Evolutionary conservation across 2,797 vertebrate genomes (phyloP), one percentile per base, ranked within the genome.

Genomic region (Chromobotia macracanthus): DNA sequence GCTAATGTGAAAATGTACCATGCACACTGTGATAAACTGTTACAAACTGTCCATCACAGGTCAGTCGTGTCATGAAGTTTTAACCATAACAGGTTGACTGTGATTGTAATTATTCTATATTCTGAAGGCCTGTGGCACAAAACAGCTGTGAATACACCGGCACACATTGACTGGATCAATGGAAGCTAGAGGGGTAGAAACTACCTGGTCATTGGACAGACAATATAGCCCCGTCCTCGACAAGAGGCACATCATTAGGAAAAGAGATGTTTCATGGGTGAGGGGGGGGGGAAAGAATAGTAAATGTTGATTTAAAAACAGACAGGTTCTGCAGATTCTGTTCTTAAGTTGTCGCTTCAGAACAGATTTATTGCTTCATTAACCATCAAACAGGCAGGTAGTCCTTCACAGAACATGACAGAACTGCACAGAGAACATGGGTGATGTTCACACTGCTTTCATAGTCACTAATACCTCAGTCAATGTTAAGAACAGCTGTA

Each of bases 401-500:
- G 46, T 48, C 46, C 46, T 48, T 10, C 46, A 15, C 46, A 15
- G 15, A 35, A 18, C 31, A 31, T 3, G 31, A 31, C 3, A 3
- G 31, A 1, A 3, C 5, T 31, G 3, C 56, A 35, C 11, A 15
- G 28, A 53, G 19, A 18, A 55, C 60, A 55, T 23, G 65, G 53
- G 28, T 44, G 41, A 23, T 7, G 4, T 53, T 41, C 19, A 55
- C 61, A 64, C 21, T 19, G 53, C 10, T 55, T 41, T 67, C 21
- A 55, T 41, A 10, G 18, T n/a, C n/a, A n/a, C n/a, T 25, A 70
- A 64, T 35, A 19, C 23, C 23, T 48, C 19, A 16, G 63, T 79
- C 71, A 44, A 48, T 66, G 21, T 46, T 44, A 15, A 21, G 8
- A 41, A 74, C 1, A 38, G 58, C 46, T 85, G 84, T 81, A 72